Conservation (phyloP, 2,113 vertebrate genomes). For the Leiothrix lutea region DNA sequence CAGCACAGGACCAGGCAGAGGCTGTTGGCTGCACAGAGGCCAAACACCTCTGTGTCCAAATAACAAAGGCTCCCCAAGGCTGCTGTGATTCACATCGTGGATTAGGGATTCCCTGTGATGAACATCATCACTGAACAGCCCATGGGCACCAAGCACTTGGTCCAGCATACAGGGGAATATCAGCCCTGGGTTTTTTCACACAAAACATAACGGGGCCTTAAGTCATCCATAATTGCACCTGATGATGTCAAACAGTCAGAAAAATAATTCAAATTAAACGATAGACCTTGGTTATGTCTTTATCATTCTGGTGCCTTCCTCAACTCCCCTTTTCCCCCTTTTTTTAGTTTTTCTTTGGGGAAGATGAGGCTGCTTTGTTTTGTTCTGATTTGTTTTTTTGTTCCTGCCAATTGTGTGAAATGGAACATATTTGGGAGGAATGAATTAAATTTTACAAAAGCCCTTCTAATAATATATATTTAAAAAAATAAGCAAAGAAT, state of each 20-base stretch:
- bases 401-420: not conserved
- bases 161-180: fast-evolving
- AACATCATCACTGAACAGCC: not conserved
- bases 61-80: not conserved
- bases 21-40: not conserved
- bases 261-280: not conserved
- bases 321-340: not conserved
- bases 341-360: not conserved
- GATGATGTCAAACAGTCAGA: not conserved
- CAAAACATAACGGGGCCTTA: not conserved
- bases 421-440: slow-evolving; percentile 6
- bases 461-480: slow-evolving; percentile 52
- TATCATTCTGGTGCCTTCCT: not conserved
- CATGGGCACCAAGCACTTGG: not conserved
- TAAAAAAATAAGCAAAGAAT: slow-evolving; percentile 59
- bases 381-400: not conserved
- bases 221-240: not conserved
- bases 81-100: not conserved
- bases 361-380: not conserved
- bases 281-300: not conserved
- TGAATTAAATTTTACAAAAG: slow-evolving; percentile 52
- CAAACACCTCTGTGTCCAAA: not conserved
- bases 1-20: fast-evolving
- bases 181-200: not conserved
- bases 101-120: not conserved